Evolutionary conservation across 2,113 vertebrate species (phyloP), one percentile per base, ranked within the genome.

Genomic region (Barnardius zonarius): DNA sequence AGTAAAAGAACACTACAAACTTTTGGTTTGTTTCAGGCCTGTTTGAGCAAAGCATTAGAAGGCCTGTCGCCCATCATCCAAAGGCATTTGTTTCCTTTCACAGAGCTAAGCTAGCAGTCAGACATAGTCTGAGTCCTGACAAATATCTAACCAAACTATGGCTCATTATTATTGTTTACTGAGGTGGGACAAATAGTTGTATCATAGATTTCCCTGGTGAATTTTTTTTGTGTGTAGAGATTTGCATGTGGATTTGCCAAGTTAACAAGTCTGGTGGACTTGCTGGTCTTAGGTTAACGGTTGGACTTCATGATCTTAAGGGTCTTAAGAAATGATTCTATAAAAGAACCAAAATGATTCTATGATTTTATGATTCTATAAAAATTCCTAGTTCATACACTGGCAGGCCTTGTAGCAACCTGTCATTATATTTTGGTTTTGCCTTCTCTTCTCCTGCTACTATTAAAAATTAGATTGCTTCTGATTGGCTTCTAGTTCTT

Each of bases 1-100:
- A 49, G 22, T 43, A 63, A 55, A 7, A 6, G 9, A 55, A 41
- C 49, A 30, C 10, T 4, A 2, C 55, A 79, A 68, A 72, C 7
- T 84, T 73, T 17, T 67, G 7, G 2, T 74, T 86, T 83, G 16
- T 57, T 89, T 86, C 18, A 12, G 25, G 30, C 5, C 16, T 55
- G 11, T 37, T 68, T 80, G 68, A 91, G 11, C 17, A 77, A 76
- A 92, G 6, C 11, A 48, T 61, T 86, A 80, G 17, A 23, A 22
- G 0, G 0, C 20, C 62, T 68, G 8, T 27, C 48, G 5, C 14
- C 5, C 16, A 68, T 13, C 8, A 37, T 55, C 11, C 24, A 68
- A 64, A 91, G 37, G 9, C 17, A 27, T 73, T 86, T 76, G 1
- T 14, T 90, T 51, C 43, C 44, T 83, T 81, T 77, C 77, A n/a